These are phyloP conservation scores for Chalcosyrphus nemorum DNA, from an alignment of 2,888 invertebrate species.

Conservation along the genomic window DNA sequence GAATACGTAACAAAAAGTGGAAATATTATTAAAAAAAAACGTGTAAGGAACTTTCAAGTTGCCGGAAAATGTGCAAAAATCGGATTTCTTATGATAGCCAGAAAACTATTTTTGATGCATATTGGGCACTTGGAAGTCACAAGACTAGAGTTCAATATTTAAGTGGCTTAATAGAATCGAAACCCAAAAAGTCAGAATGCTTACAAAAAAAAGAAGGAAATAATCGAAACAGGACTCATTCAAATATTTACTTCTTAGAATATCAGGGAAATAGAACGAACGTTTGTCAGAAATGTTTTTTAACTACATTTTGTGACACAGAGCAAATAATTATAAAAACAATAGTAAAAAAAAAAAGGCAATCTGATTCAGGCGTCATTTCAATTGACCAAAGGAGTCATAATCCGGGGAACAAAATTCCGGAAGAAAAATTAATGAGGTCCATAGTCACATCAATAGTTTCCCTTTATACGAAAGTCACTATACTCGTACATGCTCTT, in stretches of 20 bases:
- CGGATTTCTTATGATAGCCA: too few species aligned
- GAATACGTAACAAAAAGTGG: too few species aligned
- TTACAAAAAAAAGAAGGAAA: too few species aligned
- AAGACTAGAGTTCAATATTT: too few species aligned
- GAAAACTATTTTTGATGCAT: too few species aligned
- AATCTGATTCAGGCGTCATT: not conserved
- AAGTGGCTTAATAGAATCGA: too few species aligned
- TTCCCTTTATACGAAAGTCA: conserved; percentile 18
- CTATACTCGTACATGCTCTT: conserved; percentile 21
- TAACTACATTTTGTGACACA: conserved; percentile 6
- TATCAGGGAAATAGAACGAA: not conserved
- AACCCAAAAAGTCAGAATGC: too few species aligned
- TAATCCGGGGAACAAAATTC: not conserved
- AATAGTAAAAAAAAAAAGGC: not conserved
- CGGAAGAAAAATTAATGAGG: not conserved
- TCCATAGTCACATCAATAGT: conserved; percentile 8
- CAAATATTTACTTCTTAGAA: conserved; percentile 10
- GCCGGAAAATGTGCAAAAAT: too few species aligned
- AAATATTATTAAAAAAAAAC: too few species aligned
- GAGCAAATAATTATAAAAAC: conserved; percentile 8
- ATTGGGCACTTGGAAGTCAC: too few species aligned
- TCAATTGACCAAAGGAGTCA: not conserved
- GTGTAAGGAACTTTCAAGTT: too few species aligned
- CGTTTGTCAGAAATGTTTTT: conserved; percentile 26
- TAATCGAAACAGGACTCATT: conserved; percentile 1